Evolutionary conservation across 2,113 vertebrate genomes (phyloP).

Genomic region (Siniperca knerii): DNA sequence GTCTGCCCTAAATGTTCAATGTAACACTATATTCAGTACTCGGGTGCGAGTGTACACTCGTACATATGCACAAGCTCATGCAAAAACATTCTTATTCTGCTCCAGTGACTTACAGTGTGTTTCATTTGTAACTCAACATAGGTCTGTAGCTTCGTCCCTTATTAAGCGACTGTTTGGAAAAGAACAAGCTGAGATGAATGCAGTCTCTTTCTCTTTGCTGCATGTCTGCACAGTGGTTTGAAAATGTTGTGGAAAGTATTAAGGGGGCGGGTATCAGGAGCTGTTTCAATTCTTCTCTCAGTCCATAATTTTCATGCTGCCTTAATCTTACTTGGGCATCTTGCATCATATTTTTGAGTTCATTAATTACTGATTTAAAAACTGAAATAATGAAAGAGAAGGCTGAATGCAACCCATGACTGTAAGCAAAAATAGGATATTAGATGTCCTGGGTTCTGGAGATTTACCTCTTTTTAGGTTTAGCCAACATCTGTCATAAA

Average conservation of each 20-base stretch:
- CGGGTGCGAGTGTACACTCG: slow-evolving; percentile 3
- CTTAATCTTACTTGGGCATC: slow-evolving; percentile 65
- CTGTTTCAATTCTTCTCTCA: slow-evolving; percentile 51
- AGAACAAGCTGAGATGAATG: slow-evolving; percentile 69
- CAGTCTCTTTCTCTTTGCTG: slow-evolving; percentile 44
- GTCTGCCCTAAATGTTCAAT: slow-evolving; percentile 66
- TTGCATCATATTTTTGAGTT: slow-evolving; percentile 70
- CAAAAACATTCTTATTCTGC: slow-evolving; percentile 55
- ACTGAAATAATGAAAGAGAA: slow-evolving; percentile 41
- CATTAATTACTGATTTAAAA: slow-evolving; percentile 64
- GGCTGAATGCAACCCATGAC: slow-evolving; percentile 9
- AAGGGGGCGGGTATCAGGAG: slow-evolving; percentile 56
- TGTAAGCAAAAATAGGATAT: slow-evolving; percentile 53
- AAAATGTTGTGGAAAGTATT: slow-evolving; percentile 81
- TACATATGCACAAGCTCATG: slow-evolving; percentile 38
- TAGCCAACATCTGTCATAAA: slow-evolving; percentile 71
- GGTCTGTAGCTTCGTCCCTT: slow-evolving; percentile 50
- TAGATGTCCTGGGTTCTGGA: slow-evolving; percentile 50
- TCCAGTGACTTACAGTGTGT: slow-evolving; percentile 73
- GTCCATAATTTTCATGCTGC: slow-evolving; percentile 71
- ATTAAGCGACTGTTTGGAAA: slow-evolving; percentile 76
- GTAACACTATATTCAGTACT: slow-evolving; percentile 73
- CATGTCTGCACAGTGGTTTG: slow-evolving; percentile 68
- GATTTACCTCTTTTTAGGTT: slow-evolving; percentile 33
- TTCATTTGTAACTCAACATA: slow-evolving; percentile 75